Conservation (phyloP, 2,113 vertebrate species). For the Dicentrarchus labrax region DNA sequence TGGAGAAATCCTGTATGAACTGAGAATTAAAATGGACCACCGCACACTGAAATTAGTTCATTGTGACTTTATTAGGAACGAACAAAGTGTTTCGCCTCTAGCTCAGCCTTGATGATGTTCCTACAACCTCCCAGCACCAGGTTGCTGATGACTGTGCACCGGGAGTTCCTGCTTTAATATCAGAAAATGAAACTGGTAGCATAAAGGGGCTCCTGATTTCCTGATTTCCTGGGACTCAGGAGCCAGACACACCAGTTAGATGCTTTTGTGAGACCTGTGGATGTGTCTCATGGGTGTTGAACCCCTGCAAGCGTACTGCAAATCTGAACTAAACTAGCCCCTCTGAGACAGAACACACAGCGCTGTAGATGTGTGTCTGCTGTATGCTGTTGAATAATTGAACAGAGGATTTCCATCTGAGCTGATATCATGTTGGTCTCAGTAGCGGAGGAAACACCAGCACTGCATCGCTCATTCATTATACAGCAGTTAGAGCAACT, state of each 20-base stretch:
- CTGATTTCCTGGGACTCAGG: neutral
- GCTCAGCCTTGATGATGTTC: too few species aligned
- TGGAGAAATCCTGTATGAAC: too few species aligned
- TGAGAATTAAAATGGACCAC: too few species aligned
- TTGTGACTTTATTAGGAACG: too few species aligned
- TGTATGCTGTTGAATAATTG: constrained; percentile 61
- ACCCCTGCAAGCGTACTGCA: neutral
- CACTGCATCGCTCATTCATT: constrained; percentile 47
- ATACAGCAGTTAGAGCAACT: constrained; percentile 28
- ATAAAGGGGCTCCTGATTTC: neutral
- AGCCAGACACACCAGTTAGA: neutral
- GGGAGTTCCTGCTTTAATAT: neutral
- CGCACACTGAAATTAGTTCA: too few species aligned
- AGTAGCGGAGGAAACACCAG: constrained; percentile 19
- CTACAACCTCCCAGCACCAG: too few species aligned
- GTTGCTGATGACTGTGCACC: too few species aligned
- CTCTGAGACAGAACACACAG: neutral
- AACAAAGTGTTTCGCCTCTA: too few species aligned
- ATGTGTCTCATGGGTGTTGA: neutral
- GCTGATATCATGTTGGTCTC: constrained; percentile 30
- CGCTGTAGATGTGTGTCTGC: neutral
- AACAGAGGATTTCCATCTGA: constrained; percentile 36
- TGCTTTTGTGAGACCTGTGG: neutral
- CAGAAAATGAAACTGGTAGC: neutral
- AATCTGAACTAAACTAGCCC: neutral